Evolutionary conservation across 2,113 vertebrate genomes (phyloP), one percentile per base, ranked within the genome.

Genomic region (Catharus fuscescens): DNA sequence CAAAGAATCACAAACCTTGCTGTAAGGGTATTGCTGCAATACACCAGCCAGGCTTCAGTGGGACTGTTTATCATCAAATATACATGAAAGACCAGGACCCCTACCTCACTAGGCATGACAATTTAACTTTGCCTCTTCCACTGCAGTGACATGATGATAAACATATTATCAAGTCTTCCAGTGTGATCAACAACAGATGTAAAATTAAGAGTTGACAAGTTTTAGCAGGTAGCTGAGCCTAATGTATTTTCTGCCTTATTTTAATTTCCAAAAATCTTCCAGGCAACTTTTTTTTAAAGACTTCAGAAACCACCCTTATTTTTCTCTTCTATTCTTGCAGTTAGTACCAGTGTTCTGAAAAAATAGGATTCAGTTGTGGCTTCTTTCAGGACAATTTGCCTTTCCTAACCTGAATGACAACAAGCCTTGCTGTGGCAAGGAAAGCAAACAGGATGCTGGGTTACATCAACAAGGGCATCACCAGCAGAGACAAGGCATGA

Each of bases 51-150:
- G 54, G 96, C 88, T 95, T 96, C 81, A 94, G 72, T 94, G 91
- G 84, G 87, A 95, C 82, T 97, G 92, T 97, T 96, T 97, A 80
- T 96, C 97, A 98, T 98, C 93, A 97, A 98, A 98, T 94, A 97
- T 93, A 95, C 96, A 96, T 94, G 96, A 96, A 97, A 97, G 86
- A 95, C 88, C 88, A 60, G 72, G 83, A 82, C 81, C 89, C 88
- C 85, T 76, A 59, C 92, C 97, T 96, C 95, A 96, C 92, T 93
- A 97, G 80, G 97, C 80, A 83, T 23, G 61, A 95, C 95, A 95
- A 72, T 96, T 95, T 93, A 97, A 96, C 95, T 92, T 82, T 66
- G 86, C 71, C 42, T 93, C 92, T 95, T 91, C 97, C 91, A 91
- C 26, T 76, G 62, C 90, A 85, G 88, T 89, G 71, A 95, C 86